Conservation (phyloP, 2,797 vertebrate species). For the Hemitrygon akajei region DNA sequence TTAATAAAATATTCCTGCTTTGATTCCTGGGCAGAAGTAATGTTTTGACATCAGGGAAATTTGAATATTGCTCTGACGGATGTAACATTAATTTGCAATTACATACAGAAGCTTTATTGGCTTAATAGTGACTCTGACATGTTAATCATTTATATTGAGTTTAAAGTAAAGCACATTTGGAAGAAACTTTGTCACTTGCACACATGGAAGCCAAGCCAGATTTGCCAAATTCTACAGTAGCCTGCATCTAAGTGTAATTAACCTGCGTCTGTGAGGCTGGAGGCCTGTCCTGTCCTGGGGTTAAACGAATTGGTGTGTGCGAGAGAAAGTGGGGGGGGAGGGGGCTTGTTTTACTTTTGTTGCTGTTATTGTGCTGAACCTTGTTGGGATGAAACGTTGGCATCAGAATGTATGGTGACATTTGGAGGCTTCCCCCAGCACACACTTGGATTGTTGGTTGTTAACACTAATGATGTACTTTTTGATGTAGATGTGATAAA, state of each 20-base stretch:
- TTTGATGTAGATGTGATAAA: too few relatives aligned
- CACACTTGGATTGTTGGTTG: too few relatives aligned
- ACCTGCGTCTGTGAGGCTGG: neutral
- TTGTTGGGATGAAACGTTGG: too few relatives aligned
- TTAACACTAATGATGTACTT: too few relatives aligned
- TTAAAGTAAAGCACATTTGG: neutral
- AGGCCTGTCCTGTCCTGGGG: too few relatives aligned
- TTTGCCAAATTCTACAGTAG: too few relatives aligned
- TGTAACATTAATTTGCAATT: neutral
- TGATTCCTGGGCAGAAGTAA: neutral
- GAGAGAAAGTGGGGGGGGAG: too few relatives aligned
- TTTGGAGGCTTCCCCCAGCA: too few relatives aligned
- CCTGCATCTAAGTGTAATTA: neutral
- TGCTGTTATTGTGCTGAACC: too few relatives aligned
- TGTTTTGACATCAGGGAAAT: neutral
- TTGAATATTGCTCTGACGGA: neutral
- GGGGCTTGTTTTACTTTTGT: too few relatives aligned
- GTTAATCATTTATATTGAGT: neutral
- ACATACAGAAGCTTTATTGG: neutral
- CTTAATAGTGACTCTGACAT: neutral
- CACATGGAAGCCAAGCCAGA: neutral
- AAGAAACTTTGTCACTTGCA: neutral
- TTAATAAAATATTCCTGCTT: neutral
- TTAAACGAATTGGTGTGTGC: too few relatives aligned
- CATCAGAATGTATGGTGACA: too few relatives aligned